These are phyloP conservation scores for Urocitellus parryii DNA, from an alignment of 2,113 vertebrate genomes.

Conservation along the genomic window DNA sequence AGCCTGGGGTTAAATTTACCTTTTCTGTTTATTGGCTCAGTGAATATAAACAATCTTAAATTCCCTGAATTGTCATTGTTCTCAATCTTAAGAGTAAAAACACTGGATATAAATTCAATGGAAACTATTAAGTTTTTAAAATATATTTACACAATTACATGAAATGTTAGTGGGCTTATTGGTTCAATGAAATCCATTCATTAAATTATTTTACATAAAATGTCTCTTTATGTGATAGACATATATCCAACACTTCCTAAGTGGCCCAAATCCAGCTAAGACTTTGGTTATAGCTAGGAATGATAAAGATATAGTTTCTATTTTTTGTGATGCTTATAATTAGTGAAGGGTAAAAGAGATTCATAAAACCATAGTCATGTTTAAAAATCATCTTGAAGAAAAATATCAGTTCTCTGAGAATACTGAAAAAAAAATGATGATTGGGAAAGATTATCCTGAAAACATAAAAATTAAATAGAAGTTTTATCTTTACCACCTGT, in stretches of 20 bases:
- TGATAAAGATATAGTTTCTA: not conserved
- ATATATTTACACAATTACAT: not conserved
- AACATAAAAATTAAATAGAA: not conserved
- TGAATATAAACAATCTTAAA: not conserved
- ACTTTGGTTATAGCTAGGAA: not conserved
- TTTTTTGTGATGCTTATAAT: slow-evolving; percentile 43
- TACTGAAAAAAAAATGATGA: not conserved
- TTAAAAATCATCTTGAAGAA: not conserved
- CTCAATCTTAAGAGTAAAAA: not conserved
- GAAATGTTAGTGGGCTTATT: not conserved
- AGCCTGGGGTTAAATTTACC: not conserved
- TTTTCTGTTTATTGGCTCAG: not conserved
- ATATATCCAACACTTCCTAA: not conserved
- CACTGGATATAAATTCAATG: not conserved
- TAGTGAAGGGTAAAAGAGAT: not conserved
- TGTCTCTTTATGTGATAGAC: not conserved
- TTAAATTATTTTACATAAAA: slow-evolving; percentile 29
- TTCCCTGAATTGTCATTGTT: not conserved
- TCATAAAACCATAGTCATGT: not conserved
- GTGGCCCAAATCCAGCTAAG: not conserved
- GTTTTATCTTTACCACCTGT: not conserved
- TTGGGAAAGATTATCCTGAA: not conserved
- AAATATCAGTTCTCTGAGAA: not conserved
- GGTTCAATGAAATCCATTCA: not conserved
- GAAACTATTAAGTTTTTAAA: not conserved